Percentiles rank a stretch among this genome's conserved stretches.
phyloP scores from a whole-genome alignment of 1,140 invertebrate genomes.

The Vanessa tameamea region DNA sequence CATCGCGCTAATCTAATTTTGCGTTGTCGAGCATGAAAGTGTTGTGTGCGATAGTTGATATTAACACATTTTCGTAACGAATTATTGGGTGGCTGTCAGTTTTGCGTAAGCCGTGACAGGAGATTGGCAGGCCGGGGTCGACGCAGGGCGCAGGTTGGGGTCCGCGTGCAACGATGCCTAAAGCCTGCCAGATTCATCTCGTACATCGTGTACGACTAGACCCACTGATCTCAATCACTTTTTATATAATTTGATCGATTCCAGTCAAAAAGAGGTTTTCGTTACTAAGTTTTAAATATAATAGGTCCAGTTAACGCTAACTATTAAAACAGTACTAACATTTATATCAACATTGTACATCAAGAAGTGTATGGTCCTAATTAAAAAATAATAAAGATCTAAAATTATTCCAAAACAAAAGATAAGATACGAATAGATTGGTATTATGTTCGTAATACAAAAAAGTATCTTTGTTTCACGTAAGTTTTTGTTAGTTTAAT shows the following conservation, averaged over 20 bases:
- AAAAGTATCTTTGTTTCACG: slow-evolving; percentile 3
- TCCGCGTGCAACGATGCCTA: slow-evolving; percentile 29
- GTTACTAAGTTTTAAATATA: neutral
- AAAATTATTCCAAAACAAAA: slow-evolving; percentile 2
- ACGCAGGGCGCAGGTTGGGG: slow-evolving; percentile 40
- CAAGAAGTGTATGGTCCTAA: neutral
- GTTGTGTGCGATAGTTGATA: slow-evolving; percentile 50
- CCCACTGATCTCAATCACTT: neutral
- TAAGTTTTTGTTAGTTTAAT: neutral
- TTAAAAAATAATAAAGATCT: neutral
- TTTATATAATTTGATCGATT: neutral
- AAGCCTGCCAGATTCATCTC: slow-evolving; percentile 14
- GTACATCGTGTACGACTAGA: slow-evolving; percentile 2
- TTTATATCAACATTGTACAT: neutral
- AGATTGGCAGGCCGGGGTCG: slow-evolving; percentile 68
- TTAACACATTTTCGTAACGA: slow-evolving; percentile 79
- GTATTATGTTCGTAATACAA: neutral
- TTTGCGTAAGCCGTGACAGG: slow-evolving; percentile 78
- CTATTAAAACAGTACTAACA: too few species aligned
- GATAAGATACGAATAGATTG: slow-evolving; percentile 3
- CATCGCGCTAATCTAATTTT: slow-evolving; percentile 75
- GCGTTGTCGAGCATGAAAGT: slow-evolving; percentile 71
- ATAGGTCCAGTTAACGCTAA: neutral
- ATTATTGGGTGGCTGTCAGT: slow-evolving; percentile 77
- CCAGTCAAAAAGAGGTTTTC: neutral